Evolutionary conservation across 2,888 invertebrate genomes (phyloP), one percentile per base, ranked within the genome.

Genomic region (Microdon myrmicae): DNA sequence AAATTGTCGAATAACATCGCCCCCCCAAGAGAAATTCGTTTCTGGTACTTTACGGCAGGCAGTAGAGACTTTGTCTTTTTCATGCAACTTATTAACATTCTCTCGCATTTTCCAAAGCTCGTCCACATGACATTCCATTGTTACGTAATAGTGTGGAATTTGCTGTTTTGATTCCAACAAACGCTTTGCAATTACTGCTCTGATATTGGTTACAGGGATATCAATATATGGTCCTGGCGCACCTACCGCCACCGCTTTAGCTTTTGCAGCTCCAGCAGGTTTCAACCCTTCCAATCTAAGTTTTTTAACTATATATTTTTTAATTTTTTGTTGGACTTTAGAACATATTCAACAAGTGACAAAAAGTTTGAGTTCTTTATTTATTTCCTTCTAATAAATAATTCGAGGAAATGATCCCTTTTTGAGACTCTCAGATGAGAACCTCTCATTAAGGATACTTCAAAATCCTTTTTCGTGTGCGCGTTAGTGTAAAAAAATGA

Each of bases 111-210:
- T 85, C 45, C 95, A 32, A 0, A 80, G 68, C 79, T 86, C 86
- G 74, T 97, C 96, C 72, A 98, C 87, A 73, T 89, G 87, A 51
- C 95, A 84, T 47, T 97, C 95, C 28, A 89, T 84, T 0, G 90
- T 87, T 2, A 98, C 83, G 79, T 99, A 99, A 80, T 98, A 99
- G 79, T 99, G 99, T 3, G 99, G 99, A 75, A 99, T 93, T 37
- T 88, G 89, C 78, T 90, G 89, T 81, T 98, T 98, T 22, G 97
- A 94, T 72, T 90, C 87, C 1, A 89, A 76, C 38, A 97, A 83
- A 25, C 97, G 83, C 77, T 92, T 93, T 16, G 96, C 97, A 74
- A 97, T 96, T 19, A 92, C 89, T 67, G 86, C 86, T 61, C 96
- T 84, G 81, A 97, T 90, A 74, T 86, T 90, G 1, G 90, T 86